These are phyloP conservation scores for Trissolcus japonicus DNA, from an alignment of 2,888 invertebrate genomes.

Conservation along the genomic window DNA sequence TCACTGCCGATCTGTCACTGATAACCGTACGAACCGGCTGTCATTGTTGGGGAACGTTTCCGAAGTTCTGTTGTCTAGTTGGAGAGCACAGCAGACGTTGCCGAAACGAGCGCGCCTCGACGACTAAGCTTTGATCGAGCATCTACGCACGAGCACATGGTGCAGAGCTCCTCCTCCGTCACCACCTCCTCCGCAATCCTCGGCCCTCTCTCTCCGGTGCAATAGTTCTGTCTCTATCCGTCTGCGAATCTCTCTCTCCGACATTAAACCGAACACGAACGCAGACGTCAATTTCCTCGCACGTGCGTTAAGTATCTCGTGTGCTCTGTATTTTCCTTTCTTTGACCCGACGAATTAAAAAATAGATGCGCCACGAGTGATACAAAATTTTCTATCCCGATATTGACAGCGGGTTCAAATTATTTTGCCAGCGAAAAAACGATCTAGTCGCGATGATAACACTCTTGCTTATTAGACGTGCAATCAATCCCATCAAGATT, in stretches of 20 bases:
- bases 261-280: slow-evolving; percentile 2
- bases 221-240: slow-evolving; percentile 16
- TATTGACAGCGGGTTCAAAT: neutral
- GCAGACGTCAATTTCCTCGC: slow-evolving; percentile 21
- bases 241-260: slow-evolving; percentile 7
- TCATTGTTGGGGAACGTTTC: slow-evolving; percentile 25
- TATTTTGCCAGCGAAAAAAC: neutral
- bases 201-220: slow-evolving; percentile 15
- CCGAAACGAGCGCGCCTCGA: slow-evolving; percentile 71
- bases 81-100: slow-evolving; percentile 60
- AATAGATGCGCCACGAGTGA: neutral
- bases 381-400: neutral
- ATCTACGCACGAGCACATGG: slow-evolving; percentile 73
- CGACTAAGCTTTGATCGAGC: slow-evolving; percentile 70
- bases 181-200: slow-evolving; percentile 33
- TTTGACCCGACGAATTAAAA: slow-evolving; percentile 4
- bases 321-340: slow-evolving; percentile 22
- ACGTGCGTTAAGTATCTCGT: slow-evolving; percentile 29
- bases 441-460: neutral
- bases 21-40: slow-evolving; percentile 18
- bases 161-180: slow-evolving; percentile 57
- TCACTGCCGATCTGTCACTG: slow-evolving; percentile 9
- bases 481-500: too few relatives aligned
- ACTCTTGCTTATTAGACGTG: too few relatives aligned
- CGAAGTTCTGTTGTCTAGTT: slow-evolving; percentile 5